A percentile compares a stretch with the other conserved stretches of the same genome.
These are phyloP conservation scores for Campoplex capitator DNA, from an alignment of 2,888 invertebrate species.

Conservation along the genomic window DNA sequence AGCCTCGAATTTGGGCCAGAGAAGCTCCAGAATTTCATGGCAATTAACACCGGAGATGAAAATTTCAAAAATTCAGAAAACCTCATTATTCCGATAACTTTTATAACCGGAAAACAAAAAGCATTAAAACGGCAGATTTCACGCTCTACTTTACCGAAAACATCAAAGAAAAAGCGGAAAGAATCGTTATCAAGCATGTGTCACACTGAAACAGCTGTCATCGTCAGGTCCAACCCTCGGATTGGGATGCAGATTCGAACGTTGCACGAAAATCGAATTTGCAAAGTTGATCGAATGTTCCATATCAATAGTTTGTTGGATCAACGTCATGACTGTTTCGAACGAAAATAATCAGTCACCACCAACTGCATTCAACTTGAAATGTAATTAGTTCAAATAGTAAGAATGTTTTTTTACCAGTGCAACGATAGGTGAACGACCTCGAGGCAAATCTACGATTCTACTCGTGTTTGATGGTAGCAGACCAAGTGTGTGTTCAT, in stretches of 20 bases:
- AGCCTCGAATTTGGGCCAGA: slow-evolving; percentile 1
- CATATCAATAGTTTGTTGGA: background rate
- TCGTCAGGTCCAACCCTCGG: background rate
- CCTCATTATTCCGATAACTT: background rate
- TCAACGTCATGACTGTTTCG: background rate
- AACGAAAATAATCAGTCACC: background rate
- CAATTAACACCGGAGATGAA: background rate
- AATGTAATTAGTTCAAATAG: background rate
- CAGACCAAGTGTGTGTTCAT: slow-evolving; percentile 29
- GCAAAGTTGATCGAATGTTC: background rate
- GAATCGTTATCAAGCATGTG: background rate
- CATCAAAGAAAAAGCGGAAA: background rate
- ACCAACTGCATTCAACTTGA: background rate
- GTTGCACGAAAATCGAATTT: background rate
- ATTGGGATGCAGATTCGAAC: background rate
- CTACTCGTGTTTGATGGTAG: slow-evolving; percentile 33
- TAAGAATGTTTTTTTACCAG: background rate
- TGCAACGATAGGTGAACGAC: background rate
- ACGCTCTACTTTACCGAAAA: background rate
- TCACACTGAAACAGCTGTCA: background rate
- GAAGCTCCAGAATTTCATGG: background rate
- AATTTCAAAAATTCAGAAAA: background rate
- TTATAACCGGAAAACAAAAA: background rate
- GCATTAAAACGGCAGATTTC: background rate
- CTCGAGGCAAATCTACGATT: background rate